Evolutionary conservation across 2,888 invertebrate genomes (phyloP).

Genomic region (Dicyrtoma fusca): DNA sequence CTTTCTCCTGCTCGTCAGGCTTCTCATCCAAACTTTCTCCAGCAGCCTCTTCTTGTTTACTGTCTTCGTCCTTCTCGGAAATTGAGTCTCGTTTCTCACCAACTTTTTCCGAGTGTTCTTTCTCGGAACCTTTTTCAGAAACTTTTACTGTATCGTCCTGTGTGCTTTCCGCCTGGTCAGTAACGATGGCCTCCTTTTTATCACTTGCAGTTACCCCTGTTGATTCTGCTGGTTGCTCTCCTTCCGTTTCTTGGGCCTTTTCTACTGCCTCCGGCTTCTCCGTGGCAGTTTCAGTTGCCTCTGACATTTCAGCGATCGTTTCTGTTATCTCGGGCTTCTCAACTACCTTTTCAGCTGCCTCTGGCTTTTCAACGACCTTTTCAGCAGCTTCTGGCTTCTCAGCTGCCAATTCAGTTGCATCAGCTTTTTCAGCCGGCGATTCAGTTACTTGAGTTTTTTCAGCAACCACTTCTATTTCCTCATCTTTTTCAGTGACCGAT

Average conservation of each 20-base stretch:
- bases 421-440: background rate
- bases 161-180: background rate
- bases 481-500: background rate
- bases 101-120: background rate
- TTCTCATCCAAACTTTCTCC: no score
- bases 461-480: background rate
- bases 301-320: slow-evolving; percentile 27
- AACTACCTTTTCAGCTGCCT: slow-evolving; percentile 29
- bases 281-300: background rate
- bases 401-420: background rate
- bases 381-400: background rate
- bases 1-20: no score
- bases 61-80: background rate
- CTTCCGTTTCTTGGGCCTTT: background rate
- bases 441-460: slow-evolving; percentile 1
- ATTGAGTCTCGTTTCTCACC: background rate
- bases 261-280: background rate
- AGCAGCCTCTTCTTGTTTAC: background rate
- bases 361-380: slow-evolving; percentile 8
- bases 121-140: no score
- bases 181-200: background rate
- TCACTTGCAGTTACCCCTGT: background rate
- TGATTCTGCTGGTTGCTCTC: background rate
- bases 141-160: no score
- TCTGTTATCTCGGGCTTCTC: slow-evolving; percentile 30